These are phyloP conservation scores for Apostichopus californicus DNA, from an alignment of 35 echinoderm and acorn worm genomes.

Conservation along the genomic window DNA sequence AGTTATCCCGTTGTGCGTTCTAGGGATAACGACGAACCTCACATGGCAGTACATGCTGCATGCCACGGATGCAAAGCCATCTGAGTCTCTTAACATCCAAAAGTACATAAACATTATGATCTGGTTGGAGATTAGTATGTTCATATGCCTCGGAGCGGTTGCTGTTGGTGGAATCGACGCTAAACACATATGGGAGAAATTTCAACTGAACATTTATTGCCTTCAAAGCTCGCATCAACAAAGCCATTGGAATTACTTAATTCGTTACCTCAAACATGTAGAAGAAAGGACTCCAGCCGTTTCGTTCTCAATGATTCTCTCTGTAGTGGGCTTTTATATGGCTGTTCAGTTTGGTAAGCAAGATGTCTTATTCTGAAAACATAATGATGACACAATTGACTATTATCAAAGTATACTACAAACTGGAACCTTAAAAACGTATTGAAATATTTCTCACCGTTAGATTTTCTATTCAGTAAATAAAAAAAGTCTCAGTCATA, in stretches of 20 bases:
- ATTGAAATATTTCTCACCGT: too few species aligned
- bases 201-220: conserved; percentile 17
- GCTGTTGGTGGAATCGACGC: conserved; percentile 23
- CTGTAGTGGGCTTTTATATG: conserved; percentile 34
- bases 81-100: neutral
- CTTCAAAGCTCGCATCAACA: neutral
- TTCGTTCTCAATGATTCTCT: conserved; percentile 29
- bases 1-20: conserved; percentile 11
- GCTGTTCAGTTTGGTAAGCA: conserved; percentile 38
- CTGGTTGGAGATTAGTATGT: conserved; percentile 35
- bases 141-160: neutral
- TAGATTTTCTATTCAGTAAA: too few species aligned
- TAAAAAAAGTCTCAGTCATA: too few species aligned
- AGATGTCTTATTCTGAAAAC: conserved; percentile 6
- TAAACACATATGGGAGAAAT: conserved; percentile 27
- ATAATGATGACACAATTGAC: too few species aligned
- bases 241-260: neutral
- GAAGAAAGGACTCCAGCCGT: neutral
- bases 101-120: conserved; percentile 23
- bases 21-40: conserved; percentile 8
- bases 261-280: conserved; percentile 12
- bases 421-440: too few species aligned
- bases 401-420: too few species aligned
- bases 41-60: conserved; percentile 35
- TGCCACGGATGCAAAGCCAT: neutral